phyloP scores from a whole-genome alignment of 2,113 vertebrate species.

The Rhynchopsitta pachyrhyncha region DNA sequence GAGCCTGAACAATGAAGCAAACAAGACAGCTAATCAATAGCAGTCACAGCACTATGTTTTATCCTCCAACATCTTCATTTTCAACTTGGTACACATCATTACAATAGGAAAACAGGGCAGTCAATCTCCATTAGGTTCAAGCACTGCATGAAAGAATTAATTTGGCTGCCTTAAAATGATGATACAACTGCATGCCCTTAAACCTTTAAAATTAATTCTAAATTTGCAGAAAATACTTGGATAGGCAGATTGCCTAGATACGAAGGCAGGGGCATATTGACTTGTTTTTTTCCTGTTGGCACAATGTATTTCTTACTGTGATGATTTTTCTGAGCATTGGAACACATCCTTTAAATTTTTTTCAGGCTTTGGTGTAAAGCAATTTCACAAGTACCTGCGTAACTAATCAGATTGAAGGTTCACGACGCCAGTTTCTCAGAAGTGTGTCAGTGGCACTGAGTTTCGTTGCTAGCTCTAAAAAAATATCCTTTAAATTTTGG shows the following conservation, averaged over 20 bases:
- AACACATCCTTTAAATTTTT: background rate
- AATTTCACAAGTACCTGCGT: slow-evolving; percentile 57
- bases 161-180: slow-evolving; percentile 63
- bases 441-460: background rate
- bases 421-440: background rate
- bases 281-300: background rate
- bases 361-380: slow-evolving; percentile 17
- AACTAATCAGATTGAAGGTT: slow-evolving; percentile 29
- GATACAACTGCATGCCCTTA: slow-evolving; percentile 37
- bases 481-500: slow-evolving; percentile 44
- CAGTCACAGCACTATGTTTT: slow-evolving; percentile 66
- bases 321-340: background rate
- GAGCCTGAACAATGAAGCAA: slow-evolving; percentile 68
- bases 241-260: slow-evolving; percentile 39
- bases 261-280: slow-evolving; percentile 13
- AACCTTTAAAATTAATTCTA: slow-evolving; percentile 56
- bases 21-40: slow-evolving; percentile 74
- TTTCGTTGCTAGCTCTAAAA: background rate
- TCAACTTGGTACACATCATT: slow-evolving; percentile 71
- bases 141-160: slow-evolving; percentile 65
- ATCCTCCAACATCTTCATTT: slow-evolving; percentile 71
- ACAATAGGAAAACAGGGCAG: slow-evolving; percentile 66
- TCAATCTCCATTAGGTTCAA: slow-evolving; percentile 69
- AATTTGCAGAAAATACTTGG: slow-evolving; percentile 36
- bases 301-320: background rate